phyloP scores from a whole-genome alignment of 2,888 invertebrate species.

The Caenorhabditis zanzibari region DNA sequence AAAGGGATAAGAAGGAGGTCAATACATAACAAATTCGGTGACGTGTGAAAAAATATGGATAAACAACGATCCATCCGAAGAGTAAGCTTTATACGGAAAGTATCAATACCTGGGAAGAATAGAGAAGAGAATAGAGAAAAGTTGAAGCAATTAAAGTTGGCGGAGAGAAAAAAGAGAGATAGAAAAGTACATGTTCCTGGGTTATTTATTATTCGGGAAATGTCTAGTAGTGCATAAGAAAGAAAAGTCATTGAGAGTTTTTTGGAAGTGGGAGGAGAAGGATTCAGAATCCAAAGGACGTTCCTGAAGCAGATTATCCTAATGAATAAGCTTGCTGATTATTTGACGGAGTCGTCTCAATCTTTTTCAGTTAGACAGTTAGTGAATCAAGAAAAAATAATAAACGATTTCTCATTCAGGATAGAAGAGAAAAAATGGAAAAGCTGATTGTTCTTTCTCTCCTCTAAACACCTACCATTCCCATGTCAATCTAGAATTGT shows the following conservation, averaged over 20 bases:
- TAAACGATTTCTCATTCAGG: not conserved
- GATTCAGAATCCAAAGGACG: not conserved
- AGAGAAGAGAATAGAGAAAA: not conserved
- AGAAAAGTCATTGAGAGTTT: conserved; percentile 1
- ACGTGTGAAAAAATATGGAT: conserved; percentile 39
- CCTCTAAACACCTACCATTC: conserved; percentile 17
- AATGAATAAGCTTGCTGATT: too few relatives aligned
- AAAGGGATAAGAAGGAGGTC: conserved; percentile 51
- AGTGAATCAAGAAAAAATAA: too few relatives aligned
- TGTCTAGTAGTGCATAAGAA: conserved; percentile 8
- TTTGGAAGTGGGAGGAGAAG: not conserved
- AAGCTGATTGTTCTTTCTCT: not conserved
- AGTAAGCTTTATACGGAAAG: not conserved
- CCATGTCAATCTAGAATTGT: conserved; percentile 31
- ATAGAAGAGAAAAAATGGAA: too few relatives aligned
- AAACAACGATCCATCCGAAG: conserved; percentile 19
- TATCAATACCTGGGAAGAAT: conserved; percentile 4
- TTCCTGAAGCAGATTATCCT: not conserved
- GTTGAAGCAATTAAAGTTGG: conserved; percentile 18
- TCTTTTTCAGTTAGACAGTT: too few relatives aligned
- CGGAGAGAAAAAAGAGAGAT: conserved; percentile 4
- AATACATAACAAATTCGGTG: conserved; percentile 59
- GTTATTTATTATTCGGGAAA: conserved; percentile 50
- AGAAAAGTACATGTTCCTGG: conserved; percentile 46
- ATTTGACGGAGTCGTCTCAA: too few relatives aligned